phyloP scores from a whole-genome alignment of 1,140 invertebrate species.

The Calycopis cecrops region DNA sequence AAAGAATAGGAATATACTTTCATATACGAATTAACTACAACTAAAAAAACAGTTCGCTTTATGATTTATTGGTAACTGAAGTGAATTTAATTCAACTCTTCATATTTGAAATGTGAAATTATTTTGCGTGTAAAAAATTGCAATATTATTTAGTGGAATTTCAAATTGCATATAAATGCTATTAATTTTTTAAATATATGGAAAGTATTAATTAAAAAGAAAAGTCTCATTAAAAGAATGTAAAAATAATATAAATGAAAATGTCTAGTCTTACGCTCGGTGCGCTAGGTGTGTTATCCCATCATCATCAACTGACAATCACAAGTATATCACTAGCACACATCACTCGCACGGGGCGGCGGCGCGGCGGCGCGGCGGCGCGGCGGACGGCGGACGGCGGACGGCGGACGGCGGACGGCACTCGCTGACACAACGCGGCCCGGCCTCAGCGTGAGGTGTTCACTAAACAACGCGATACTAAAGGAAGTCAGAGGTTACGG shows the following conservation, averaged over 20 bases:
- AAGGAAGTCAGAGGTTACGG: constrained; percentile 72
- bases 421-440: constrained; percentile 57
- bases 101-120: too few relatives aligned
- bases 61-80: too few relatives aligned
- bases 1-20: too few relatives aligned
- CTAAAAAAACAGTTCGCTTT: too few relatives aligned
- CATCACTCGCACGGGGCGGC: constrained; percentile 55
- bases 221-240: neutral
- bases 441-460: constrained; percentile 47
- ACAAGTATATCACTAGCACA: constrained; percentile 60
- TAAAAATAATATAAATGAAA: constrained; percentile 25
- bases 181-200: too few relatives aligned
- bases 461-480: constrained; percentile 69
- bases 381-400: too few relatives aligned
- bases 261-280: constrained; percentile 63
- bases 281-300: constrained; percentile 54
- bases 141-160: too few relatives aligned
- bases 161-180: too few relatives aligned
- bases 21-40: too few relatives aligned
- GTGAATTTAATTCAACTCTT: too few relatives aligned
- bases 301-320: constrained; percentile 51
- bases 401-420: constrained; percentile 46
- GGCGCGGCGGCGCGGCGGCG: constrained; percentile 16
- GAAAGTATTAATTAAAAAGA: too few relatives aligned
- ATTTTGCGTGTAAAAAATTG: too few relatives aligned